Base-by-base conservation (phyloP, 2,113 vertebrate genomes). In the Orientallactaga bullata region DNA sequence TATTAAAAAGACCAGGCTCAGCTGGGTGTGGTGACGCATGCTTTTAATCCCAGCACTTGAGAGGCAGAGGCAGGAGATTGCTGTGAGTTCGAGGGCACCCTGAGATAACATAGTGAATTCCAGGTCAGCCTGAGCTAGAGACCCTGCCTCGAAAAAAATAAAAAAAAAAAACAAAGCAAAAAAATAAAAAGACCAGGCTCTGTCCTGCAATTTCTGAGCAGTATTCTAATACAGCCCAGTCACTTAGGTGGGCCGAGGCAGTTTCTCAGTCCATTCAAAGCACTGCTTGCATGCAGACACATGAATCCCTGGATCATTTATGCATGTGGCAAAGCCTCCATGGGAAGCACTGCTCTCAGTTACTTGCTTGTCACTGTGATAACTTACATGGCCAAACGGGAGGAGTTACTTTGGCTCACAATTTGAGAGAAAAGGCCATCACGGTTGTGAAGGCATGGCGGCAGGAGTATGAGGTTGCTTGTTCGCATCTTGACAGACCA, bases 271-370 rank as follows among this genome's bases (percentile, higher is more conserved):
- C 6, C 2, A 39, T 37, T 69, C 58, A 39, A 71, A 66, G 51
- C 61, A n/a, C 72, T 79, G 32, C 7, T 7, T 51, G 32, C 37
- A 39, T 7, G 8, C 2, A 30, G 15, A 26, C 6, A 18, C 35
- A 2, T 32, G 17, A 13, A 24, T 32, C 68, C 71, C 63, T 55
- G 55, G 2, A 55, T 61, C 30, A 6, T 9, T 26, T 20, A 12
- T 4, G 68, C 42, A 37, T 0, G 0, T 58, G 6, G 1, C 5
- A 24, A 17, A 30, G 21, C 8, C 15, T 39, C 0, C 15, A 26
- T 7, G 17, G 18, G 42, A 39, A 26, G 37, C 11, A 15, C 32
- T 35, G 4, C 63, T n/a, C 2, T 24, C 30, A 13, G 58, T 23
- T 26, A 11, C 21, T 63, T 47, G 28, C 28, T 23, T 16, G 47